These are phyloP conservation scores for Danaus melanippus DNA, from an alignment of 1,140 invertebrate genomes.

Conservation along the genomic window DNA sequence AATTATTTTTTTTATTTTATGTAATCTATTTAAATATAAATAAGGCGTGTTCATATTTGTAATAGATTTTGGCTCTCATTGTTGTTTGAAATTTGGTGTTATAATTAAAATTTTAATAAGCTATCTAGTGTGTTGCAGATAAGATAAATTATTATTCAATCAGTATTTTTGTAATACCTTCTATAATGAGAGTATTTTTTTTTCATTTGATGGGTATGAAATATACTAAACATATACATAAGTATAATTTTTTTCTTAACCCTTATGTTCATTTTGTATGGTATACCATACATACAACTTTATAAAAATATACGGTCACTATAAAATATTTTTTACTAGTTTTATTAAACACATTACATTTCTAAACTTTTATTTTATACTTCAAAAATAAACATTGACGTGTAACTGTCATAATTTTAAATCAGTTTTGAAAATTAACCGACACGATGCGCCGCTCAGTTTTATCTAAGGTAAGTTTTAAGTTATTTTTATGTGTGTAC, in stretches of 20 bases:
- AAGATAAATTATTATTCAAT: no score
- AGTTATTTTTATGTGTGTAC: conserved; percentile 7
- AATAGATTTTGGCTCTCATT: neutral
- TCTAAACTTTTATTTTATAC: conserved; percentile 7
- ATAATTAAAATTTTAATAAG: no score
- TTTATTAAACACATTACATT: conserved; percentile 10
- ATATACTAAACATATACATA: no score
- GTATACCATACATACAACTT: conserved; percentile 14
- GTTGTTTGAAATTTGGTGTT: no score
- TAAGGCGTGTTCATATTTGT: no score
- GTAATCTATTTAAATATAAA: no score
- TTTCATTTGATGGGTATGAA: no score
- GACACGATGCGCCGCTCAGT: conserved; percentile 10
- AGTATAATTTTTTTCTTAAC: no score
- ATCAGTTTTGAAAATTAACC: conserved; percentile 13
- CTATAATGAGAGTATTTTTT: no score
- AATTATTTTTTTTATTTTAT: no score
- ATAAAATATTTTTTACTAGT: conserved; percentile 12
- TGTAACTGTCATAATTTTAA: conserved; percentile 14
- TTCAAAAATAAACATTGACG: conserved; percentile 11
- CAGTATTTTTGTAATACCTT: no score
- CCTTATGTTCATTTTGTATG: conserved; percentile 10
- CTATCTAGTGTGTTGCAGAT: no score
- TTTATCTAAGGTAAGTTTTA: conserved; percentile 6
- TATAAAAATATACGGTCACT: conserved; percentile 10